Percentiles rank a stretch among this genome's conserved stretches.
These are phyloP conservation scores for Eclectus roratus DNA, from an alignment of 2,113 vertebrate species.

Conservation along the genomic window DNA sequence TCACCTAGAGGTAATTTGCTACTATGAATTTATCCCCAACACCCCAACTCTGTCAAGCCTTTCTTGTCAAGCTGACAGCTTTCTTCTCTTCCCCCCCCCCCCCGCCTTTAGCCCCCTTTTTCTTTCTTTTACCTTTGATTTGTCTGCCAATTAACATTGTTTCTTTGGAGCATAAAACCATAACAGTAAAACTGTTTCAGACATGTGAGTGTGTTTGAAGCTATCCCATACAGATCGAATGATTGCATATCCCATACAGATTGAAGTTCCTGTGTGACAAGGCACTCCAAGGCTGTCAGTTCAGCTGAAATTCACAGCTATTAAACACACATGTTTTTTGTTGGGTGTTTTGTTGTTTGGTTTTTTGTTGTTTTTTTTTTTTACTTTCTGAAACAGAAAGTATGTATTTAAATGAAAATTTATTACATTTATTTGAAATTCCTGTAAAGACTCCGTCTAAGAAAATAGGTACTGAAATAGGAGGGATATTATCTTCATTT, in stretches of 20 bases:
- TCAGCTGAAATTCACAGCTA: background rate
- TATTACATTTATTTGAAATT: background rate
- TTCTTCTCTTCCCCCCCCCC: background rate
- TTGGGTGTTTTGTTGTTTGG: background rate
- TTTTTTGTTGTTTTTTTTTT: background rate
- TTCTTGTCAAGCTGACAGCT: background rate
- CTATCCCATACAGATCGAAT: fast-evolving
- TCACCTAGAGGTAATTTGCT: background rate
- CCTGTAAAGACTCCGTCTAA: background rate
- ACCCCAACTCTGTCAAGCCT: background rate
- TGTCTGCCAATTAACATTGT: background rate
- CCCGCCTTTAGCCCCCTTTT: fast-evolving
- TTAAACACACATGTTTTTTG: background rate
- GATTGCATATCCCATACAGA: background rate
- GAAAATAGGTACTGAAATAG: background rate
- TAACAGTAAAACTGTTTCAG: background rate
- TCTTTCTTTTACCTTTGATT: background rate
- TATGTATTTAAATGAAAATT: background rate
- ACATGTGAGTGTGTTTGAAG: background rate
- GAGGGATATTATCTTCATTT: background rate
- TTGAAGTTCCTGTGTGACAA: background rate
- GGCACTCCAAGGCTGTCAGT: background rate
- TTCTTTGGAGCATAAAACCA: background rate
- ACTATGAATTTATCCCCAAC: background rate
- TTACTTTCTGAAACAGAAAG: background rate